Percentiles rank a stretch among this genome's conserved stretches.
phyloP scores from a whole-genome alignment of 1,140 invertebrate genomes.

The Sesamia nonagrioides region DNA sequence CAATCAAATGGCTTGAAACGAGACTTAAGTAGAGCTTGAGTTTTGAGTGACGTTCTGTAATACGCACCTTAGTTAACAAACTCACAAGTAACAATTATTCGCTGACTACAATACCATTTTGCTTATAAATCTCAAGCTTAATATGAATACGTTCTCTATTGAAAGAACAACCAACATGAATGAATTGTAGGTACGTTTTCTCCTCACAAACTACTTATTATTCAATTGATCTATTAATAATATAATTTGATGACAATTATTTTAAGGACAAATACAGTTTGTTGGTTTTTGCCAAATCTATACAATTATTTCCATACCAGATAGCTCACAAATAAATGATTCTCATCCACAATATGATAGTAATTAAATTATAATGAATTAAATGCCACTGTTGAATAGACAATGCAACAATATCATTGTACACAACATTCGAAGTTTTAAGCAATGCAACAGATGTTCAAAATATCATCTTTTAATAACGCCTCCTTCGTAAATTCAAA shows the following conservation, averaged over 20 bases:
- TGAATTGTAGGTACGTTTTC: neutral
- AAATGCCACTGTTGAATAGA: slow-evolving; percentile 52
- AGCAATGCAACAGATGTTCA: slow-evolving; percentile 44
- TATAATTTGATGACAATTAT: no score
- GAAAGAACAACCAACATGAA: neutral
- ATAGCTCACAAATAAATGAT: neutral
- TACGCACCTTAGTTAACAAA: no score
- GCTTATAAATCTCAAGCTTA: neutral
- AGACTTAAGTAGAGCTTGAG: no score
- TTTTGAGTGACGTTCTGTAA: no score
- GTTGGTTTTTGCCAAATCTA: neutral
- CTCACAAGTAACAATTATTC: neutral
- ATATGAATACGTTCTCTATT: neutral
- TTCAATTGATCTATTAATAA: no score
- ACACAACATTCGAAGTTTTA: slow-evolving; percentile 36
- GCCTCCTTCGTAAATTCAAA: neutral
- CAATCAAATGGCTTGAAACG: no score
- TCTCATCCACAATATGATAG: slow-evolving; percentile 12
- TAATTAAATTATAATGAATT: slow-evolving; percentile 42
- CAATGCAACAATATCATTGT: slow-evolving; percentile 54
- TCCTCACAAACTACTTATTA: no score
- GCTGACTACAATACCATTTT: neutral
- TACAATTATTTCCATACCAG: neutral
- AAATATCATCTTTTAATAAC: slow-evolving; percentile 24
- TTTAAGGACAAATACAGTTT: no score